phyloP scores from a whole-genome alignment of 1,140 invertebrate species.

The Listronotus bonariensis region DNA sequence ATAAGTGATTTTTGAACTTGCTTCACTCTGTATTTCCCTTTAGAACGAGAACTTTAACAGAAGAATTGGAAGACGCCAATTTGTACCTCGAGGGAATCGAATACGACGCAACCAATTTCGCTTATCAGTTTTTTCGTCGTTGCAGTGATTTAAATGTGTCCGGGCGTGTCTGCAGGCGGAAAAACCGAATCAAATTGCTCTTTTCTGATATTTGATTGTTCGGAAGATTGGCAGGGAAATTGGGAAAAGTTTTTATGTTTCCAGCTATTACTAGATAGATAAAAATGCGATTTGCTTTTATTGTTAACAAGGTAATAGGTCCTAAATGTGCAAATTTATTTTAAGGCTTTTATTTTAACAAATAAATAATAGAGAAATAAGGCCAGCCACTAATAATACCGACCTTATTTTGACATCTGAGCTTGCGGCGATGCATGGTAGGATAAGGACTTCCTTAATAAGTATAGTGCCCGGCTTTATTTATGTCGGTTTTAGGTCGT shows the following conservation, averaged over 20 bases:
- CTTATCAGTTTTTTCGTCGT: slow-evolving; percentile 37
- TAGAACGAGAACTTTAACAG: slow-evolving; percentile 19
- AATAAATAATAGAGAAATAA: too few species aligned
- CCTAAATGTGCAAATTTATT: too few species aligned
- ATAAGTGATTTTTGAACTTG: too few species aligned
- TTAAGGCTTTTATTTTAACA: too few species aligned
- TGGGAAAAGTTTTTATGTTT: slow-evolving; percentile 11
- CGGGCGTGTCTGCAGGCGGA: slow-evolving; percentile 12
- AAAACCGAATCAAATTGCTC: slow-evolving; percentile 26
- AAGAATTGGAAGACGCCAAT: slow-evolving; percentile 34
- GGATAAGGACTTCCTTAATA: too few species aligned
- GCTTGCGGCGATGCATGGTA: too few species aligned
- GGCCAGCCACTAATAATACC: too few species aligned
- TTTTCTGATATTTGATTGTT: slow-evolving; percentile 35
- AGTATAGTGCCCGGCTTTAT: too few species aligned
- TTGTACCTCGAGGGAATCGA: slow-evolving; percentile 37
- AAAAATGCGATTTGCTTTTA: not conserved
- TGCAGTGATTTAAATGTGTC: slow-evolving; percentile 36
- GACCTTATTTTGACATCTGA: too few species aligned
- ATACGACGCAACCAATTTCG: slow-evolving; percentile 29
- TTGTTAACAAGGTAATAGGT: too few species aligned
- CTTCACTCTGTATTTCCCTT: too few species aligned
- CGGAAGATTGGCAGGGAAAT: slow-evolving; percentile 27
- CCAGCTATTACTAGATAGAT: not conserved
- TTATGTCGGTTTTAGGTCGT: too few species aligned